Base-by-base conservation (phyloP, 1,140 invertebrate species). In the Trichoplusia ni region DNA sequence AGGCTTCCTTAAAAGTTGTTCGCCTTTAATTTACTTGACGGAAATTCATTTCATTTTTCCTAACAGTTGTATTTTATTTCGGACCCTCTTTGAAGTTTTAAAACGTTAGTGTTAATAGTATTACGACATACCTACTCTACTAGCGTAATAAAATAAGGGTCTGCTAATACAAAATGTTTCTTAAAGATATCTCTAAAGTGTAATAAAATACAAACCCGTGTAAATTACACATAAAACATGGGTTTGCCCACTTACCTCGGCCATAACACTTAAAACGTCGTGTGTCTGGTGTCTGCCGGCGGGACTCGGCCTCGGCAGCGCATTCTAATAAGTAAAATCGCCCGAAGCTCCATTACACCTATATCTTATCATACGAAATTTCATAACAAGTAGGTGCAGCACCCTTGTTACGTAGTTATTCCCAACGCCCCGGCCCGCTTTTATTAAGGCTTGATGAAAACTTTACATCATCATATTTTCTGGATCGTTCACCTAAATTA, bases 381-480 rank as follows among this genome's bases (percentile, higher is more conserved):
- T 78, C 69, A 69, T 78, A 78, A 75, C 72, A 69, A 71, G 56
- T 65, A 72, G 58, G 68, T 70, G 71, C 54, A 73, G 54, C 19
- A 42, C 37, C 33, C 40, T 69, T 73, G 69, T 75, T 74, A 81
- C 67, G 73, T 69, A 69, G 69, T 68, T 67, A 69, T 54, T 40
- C 44, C 51, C 65, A 56, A 60, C 61, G 29, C 62, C 67, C 53
- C 63, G 58, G 53, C 66, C 62, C 33, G 66, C 37, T 73, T 79
- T 81, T 84, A 85, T 79, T 80, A 85, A 76, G 51, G 64, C 67
- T 74, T 81, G 75, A 83, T 82, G 82, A 82, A 86, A 85, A 85
- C 76, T 86, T 82, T 80, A 81, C 76, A 85, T 84, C 82, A 84
- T 82, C 82, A 84, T 86, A 85, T 88, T 88, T 88, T 82, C 81